Percentiles rank a stretch among this genome's conserved stretches.
Conservation (phyloP, 2,888 invertebrate species). For the Ptychoptera albimana region DNA sequence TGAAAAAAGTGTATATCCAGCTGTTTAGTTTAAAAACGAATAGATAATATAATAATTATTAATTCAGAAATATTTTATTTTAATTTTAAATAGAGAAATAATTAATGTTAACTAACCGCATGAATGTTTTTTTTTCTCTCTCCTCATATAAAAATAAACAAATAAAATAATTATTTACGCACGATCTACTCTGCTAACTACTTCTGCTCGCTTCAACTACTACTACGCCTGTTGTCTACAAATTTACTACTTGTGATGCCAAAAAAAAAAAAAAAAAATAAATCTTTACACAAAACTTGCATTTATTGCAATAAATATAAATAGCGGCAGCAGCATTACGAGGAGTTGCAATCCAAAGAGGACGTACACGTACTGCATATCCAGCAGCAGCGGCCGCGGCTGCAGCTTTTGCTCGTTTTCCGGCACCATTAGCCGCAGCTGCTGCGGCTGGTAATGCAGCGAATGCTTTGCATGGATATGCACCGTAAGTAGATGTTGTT, state of each 20-base stretch:
- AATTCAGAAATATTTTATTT: not conserved
- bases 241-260: too few species aligned
- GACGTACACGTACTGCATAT: conserved; percentile 46
- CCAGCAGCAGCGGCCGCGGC: conserved; percentile 59
- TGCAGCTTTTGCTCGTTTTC: conserved; percentile 51
- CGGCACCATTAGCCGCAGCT: conserved; percentile 40
- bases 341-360: conserved; percentile 71
- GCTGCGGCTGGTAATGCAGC: conserved; percentile 56
- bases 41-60: not conserved
- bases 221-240: not conserved
- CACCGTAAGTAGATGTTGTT: conserved; percentile 60
- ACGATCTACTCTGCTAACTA: conserved; percentile 6
- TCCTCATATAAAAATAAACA: conserved; percentile 1
- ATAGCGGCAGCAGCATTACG: conserved; percentile 59
- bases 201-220: too few species aligned
- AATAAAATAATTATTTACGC: conserved; percentile 6
- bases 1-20: too few species aligned
- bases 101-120: conserved; percentile 14
- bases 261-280: too few species aligned
- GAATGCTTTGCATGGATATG: conserved; percentile 73
- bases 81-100: not conserved
- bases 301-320: conserved; percentile 14
- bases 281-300: not conserved
- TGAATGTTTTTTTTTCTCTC: conserved; percentile 21
- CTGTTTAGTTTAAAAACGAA: not conserved